A percentile compares a stretch with the other conserved stretches of the same genome.
Evolutionary conservation across 2,113 vertebrate species (phyloP).

Genomic region (Chroicocephalus ridibundus): DNA sequence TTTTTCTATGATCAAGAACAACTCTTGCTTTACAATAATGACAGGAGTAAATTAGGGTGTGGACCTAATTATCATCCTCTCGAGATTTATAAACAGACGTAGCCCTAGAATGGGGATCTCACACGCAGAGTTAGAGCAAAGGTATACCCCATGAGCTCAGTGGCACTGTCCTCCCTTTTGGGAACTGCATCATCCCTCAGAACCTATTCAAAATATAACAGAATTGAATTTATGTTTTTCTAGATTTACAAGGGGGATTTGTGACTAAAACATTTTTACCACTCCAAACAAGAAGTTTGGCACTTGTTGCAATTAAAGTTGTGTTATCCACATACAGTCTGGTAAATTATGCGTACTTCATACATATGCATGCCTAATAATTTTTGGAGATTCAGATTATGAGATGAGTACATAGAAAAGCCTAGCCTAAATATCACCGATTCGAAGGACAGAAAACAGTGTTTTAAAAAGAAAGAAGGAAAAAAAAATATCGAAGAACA

Average conservation of each 20-base stretch:
- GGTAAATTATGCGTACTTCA: background rate
- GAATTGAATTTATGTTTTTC: background rate
- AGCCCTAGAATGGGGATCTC: background rate
- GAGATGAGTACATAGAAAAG: background rate
- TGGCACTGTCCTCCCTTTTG: background rate
- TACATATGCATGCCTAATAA: background rate
- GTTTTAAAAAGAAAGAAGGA: background rate
- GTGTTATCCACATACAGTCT: rapidly evolving
- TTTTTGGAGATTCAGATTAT: background rate
- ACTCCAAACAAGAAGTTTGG: background rate
- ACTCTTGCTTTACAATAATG: background rate
- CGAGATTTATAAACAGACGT: background rate
- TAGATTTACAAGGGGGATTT: background rate
- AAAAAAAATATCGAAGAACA: background rate
- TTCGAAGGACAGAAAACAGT: background rate
- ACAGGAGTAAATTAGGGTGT: background rate
- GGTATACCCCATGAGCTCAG: background rate
- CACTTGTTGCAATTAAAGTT: background rate
- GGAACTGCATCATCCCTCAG: background rate
- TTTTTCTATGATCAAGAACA: background rate
- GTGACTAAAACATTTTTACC: background rate
- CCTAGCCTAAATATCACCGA: background rate
- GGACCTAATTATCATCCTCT: background rate
- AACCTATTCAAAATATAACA: background rate
- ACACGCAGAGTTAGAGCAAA: background rate